A percentile compares a stretch with the other conserved stretches of the same genome.
Conservation (phyloP, 2,113 vertebrate genomes). For the Xyrauchen texanus region DNA sequence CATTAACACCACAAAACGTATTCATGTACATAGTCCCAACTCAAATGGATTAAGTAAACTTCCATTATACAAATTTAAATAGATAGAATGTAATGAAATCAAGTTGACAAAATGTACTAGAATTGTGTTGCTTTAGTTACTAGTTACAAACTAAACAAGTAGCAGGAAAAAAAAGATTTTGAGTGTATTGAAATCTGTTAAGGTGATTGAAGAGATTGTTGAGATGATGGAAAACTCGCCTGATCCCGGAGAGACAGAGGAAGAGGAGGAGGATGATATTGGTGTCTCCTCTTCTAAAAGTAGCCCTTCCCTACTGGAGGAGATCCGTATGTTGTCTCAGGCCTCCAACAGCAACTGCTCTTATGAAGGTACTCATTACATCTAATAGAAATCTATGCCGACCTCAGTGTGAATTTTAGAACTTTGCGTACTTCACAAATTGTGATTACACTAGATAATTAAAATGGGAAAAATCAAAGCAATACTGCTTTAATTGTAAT, state of each 20-base stretch:
- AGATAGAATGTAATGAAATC: too few relatives aligned
- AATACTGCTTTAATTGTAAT: too few relatives aligned
- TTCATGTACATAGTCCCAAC: too few relatives aligned
- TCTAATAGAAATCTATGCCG: too few relatives aligned
- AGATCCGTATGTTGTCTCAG: conserved; percentile 84
- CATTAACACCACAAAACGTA: too few relatives aligned
- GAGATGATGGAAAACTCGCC: conserved; percentile 97
- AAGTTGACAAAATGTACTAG: too few relatives aligned
- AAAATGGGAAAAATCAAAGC: too few relatives aligned
- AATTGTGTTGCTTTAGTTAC: too few relatives aligned
- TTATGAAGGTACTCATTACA: conserved; percentile 76
- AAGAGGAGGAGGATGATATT: conserved; percentile 80
- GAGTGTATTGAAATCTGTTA: neutral
- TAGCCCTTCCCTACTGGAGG: conserved; percentile 82
- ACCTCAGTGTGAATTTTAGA: neutral
- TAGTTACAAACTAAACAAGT: neutral
- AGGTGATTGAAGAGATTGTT: conserved; percentile 94
- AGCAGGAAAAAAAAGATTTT: neutral
- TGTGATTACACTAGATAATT: too few relatives aligned
- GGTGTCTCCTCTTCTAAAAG: conserved; percentile 76
- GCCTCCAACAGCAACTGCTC: conserved; percentile 90
- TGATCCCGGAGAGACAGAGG: conserved; percentile 86
- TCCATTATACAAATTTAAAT: too few relatives aligned
- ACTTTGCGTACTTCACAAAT: neutral
- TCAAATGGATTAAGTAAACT: too few relatives aligned